A percentile compares a stretch with the other conserved stretches of the same genome.
These are phyloP conservation scores for Pygoscelis antarcticus DNA, from an alignment of 2,113 vertebrate genomes.

Conservation along the genomic window DNA sequence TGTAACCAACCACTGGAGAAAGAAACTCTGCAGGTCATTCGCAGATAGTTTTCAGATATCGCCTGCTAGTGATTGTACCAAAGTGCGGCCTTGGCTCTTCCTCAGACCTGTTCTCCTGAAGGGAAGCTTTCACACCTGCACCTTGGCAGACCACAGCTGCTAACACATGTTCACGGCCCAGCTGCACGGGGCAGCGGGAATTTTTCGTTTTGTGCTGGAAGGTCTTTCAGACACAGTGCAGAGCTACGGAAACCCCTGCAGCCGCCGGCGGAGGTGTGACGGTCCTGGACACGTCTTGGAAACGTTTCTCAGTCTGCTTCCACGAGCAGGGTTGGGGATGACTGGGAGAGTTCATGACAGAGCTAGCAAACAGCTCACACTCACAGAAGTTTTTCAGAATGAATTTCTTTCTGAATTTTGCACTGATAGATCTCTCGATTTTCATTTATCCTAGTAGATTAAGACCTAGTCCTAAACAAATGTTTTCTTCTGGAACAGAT, in stretches of 20 bases:
- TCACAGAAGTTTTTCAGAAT: not conserved
- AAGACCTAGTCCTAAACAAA: not conserved
- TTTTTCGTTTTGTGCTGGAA: not conserved
- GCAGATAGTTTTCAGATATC: rapidly evolving
- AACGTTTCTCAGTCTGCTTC: not conserved
- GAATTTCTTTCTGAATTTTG: not conserved
- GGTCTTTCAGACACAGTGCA: not conserved
- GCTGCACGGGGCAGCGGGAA: too few species aligned
- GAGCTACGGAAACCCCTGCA: not conserved
- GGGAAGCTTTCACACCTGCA: not conserved
- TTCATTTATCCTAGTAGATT: not conserved
- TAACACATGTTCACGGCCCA: rapidly evolving
- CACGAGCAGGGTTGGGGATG: not conserved
- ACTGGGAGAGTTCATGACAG: not conserved
- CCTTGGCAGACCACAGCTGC: not conserved
- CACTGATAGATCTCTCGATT: not conserved
- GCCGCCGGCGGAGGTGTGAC: rapidly evolving
- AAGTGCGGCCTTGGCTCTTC: not conserved
- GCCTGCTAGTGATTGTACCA: rapidly evolving
- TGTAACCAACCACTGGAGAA: not conserved
- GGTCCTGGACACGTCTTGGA: not conserved
- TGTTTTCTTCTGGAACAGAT: not conserved
- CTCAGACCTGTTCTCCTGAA: not conserved
- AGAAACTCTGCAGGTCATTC: not conserved
- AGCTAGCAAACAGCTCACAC: not conserved